A percentile compares a stretch with the other conserved stretches of the same genome.
Evolutionary conservation across 2,797 vertebrate species (phyloP).

Genomic region (Emydoidea blandingii): DNA sequence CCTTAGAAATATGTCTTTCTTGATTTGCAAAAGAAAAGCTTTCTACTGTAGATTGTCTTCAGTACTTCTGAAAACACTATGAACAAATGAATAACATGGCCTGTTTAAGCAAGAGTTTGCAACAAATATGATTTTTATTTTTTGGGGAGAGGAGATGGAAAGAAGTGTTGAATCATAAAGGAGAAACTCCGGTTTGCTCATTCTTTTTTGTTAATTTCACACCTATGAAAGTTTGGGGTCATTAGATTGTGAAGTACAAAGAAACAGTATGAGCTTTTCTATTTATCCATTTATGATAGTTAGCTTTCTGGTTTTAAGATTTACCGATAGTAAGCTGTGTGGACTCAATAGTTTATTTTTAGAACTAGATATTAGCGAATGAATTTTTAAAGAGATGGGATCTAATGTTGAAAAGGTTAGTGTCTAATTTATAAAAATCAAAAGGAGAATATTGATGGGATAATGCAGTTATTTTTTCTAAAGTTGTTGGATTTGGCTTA

Average conservation of each 20-base stretch:
- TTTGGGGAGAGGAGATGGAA: not conserved
- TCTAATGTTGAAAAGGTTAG: not conserved
- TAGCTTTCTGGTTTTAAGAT: not conserved
- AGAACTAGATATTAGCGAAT: not conserved
- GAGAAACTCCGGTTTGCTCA: not conserved
- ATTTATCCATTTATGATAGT: fast-evolving
- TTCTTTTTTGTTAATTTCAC: fast-evolving
- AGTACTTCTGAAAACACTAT: not conserved
- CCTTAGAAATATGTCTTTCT: conserved; percentile 26
- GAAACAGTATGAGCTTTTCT: not conserved
- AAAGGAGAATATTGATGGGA: not conserved
- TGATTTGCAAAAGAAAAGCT: conserved; percentile 40
- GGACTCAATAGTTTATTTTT: not conserved
- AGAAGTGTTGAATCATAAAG: not conserved
- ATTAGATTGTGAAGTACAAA: not conserved
- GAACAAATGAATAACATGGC: not conserved
- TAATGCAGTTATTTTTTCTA: not conserved
- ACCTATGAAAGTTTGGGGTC: not conserved
- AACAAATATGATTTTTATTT: not conserved
- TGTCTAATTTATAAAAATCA: not conserved
- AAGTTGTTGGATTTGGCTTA: not conserved
- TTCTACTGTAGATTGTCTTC: not conserved
- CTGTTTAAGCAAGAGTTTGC: not conserved
- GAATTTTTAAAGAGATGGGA: not conserved
- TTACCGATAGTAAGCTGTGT: not conserved